Percentiles rank a stretch among this genome's conserved stretches.
Conservation (phyloP, 2,888 invertebrate genomes). For the Zelleria hepariella region DNA sequence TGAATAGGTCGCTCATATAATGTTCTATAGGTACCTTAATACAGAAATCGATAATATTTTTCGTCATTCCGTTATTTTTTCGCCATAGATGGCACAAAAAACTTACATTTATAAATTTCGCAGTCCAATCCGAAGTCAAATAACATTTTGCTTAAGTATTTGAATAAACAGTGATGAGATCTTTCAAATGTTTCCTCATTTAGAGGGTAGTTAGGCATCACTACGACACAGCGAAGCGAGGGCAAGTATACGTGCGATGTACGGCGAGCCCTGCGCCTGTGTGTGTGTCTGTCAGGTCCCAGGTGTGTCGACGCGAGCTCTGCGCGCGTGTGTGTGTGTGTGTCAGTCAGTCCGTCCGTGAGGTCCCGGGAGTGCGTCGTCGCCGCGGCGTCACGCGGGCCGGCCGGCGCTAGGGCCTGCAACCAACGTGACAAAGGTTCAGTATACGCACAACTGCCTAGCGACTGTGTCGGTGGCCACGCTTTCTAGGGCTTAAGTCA, state of each 20-base stretch:
- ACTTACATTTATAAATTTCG: background rate
- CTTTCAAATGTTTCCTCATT: background rate
- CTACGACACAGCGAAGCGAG: background rate
- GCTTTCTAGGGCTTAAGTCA: too few species aligned
- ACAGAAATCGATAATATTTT: background rate
- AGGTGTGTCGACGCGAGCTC: background rate
- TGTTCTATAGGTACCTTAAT: background rate
- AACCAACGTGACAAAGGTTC: background rate
- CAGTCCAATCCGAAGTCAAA: slow-evolving; percentile 2
- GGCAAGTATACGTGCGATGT: background rate
- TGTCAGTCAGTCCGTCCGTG: background rate
- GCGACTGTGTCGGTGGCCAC: too few species aligned
- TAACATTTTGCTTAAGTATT: background rate
- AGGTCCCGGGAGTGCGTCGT: background rate
- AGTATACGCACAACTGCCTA: too few species aligned
- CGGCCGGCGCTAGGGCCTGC: background rate
- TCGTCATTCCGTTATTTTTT: background rate
- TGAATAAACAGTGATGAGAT: slow-evolving; percentile 3
- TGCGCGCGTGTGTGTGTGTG: background rate
- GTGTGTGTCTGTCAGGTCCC: background rate
- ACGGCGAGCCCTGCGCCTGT: background rate
- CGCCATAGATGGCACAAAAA: background rate
- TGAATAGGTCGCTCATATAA: background rate
- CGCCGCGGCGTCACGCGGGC: background rate
- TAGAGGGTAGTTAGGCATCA: background rate